Evolutionary conservation across 1,140 invertebrate genomes (phyloP), one percentile per base, ranked within the genome.

Genomic region (Apis laboriosa): DNA sequence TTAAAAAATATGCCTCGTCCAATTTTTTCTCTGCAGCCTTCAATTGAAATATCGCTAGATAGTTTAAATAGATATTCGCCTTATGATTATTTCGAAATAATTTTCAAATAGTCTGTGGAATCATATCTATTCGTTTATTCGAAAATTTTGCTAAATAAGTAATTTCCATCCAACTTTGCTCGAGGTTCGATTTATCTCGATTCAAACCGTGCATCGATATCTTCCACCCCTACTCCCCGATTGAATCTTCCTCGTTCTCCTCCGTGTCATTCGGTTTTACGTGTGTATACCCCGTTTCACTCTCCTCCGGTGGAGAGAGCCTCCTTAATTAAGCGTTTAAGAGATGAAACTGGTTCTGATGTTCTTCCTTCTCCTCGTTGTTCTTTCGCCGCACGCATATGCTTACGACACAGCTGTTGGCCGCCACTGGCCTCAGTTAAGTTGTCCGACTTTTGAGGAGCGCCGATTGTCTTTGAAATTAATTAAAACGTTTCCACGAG

Each of bases 241-340:
- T 51, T 13, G 80, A 43, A 68, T 82, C 80, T 43, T 81, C 77
- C 49, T 51, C 43, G 34, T 58, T 43, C 17, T 17, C 55, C 55
- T 51, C 53, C 80, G 75, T 80, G 86, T 88, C 88, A 89, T 83
- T 89, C 80, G 80, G 71, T 85, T 88, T 87, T 87, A 90, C 88
- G 88, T 88, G 88, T 87, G 88, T 87, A 90, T 89, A 77, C 86
- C 84, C 86, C 83, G 89, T 90, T 89, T 84, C 85, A 43, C 80
- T 60, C 80, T 86, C 81, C 77, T 64, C 63, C 75, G 7, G 9
- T 1, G 21, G 81, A 70, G 72, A 63, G 34, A 77, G 76, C 72
- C 86, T 88, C 86, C 88, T 92, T 93, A 93, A 93, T 92, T 93
- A 93, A 93, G 91, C 91, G 88, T 92, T 93, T 92, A 92, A 91